phyloP scores from a whole-genome alignment of 2,888 invertebrate genomes.

The Aquatica leii region DNA sequence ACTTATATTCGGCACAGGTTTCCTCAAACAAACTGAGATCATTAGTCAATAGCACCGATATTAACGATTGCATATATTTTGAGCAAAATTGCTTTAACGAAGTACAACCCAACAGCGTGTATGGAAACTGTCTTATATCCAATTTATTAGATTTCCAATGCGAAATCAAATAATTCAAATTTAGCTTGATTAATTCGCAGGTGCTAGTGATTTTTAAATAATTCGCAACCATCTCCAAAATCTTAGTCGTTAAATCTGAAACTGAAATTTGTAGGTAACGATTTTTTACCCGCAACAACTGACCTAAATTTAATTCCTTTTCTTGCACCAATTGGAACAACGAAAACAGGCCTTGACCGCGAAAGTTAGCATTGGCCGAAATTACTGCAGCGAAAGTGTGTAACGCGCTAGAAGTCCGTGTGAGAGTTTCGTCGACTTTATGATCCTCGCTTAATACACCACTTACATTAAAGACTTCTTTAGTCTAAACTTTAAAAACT shows the following conservation, averaged over 20 bases:
- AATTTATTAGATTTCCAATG: slow-evolving; percentile 51
- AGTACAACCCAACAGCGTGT: slow-evolving; percentile 53
- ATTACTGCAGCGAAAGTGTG: slow-evolving; percentile 66
- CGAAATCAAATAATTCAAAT: slow-evolving; percentile 63
- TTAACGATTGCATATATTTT: slow-evolving; percentile 57
- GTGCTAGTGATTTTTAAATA: slow-evolving; percentile 47
- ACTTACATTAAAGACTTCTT: slow-evolving; percentile 57
- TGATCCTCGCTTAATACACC: slow-evolving; percentile 59
- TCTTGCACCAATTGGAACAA: slow-evolving; percentile 65
- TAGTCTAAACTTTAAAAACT: slow-evolving; percentile 41
- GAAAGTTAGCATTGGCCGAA: slow-evolving; percentile 62
- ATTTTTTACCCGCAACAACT: slow-evolving; percentile 1
- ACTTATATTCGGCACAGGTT: slow-evolving; percentile 50
- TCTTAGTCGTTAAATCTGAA: slow-evolving; percentile 22
- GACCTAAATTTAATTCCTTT: slow-evolving; percentile 61
- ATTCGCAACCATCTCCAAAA: slow-evolving; percentile 45
- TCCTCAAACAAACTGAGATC: slow-evolving; percentile 47
- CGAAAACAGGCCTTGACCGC: slow-evolving; percentile 64
- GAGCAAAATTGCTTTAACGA: slow-evolving; percentile 58
- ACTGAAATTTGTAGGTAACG: slow-evolving; percentile 10
- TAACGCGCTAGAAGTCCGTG: slow-evolving; percentile 67
- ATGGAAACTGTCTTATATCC: slow-evolving; percentile 56
- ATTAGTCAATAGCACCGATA: slow-evolving; percentile 58
- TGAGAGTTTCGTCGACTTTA: slow-evolving; percentile 66
- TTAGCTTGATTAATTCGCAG: slow-evolving; percentile 60